A percentile compares a stretch with the other conserved stretches of the same genome.
These are phyloP conservation scores for Pseudachorutes palmiensis DNA, from an alignment of 1,140 invertebrate species.

Conservation along the genomic window DNA sequence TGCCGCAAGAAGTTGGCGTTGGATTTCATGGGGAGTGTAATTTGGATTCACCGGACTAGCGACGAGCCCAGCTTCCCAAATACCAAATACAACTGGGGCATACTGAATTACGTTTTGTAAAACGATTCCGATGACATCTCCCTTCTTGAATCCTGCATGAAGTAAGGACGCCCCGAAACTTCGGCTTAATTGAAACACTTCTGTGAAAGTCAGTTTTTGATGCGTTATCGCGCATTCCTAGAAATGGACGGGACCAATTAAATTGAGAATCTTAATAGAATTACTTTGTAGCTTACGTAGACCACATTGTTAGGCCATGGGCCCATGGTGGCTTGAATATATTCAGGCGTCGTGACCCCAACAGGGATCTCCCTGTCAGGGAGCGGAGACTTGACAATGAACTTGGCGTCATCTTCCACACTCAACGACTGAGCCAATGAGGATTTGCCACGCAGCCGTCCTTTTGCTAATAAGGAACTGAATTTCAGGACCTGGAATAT, in stretches of 20 bases:
- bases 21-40: conserved; percentile 51
- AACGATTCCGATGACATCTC: conserved; percentile 23
- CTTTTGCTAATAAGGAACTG: no score
- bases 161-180: conserved; percentile 16
- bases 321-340: not conserved
- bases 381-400: conserved; percentile 2
- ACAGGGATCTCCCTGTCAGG: not conserved
- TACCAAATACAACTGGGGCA: conserved; percentile 16
- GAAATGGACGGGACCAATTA: not conserved
- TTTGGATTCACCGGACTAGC: conserved; percentile 14
- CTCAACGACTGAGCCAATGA: not conserved
- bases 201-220: conserved; percentile 17
- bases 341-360: conserved; percentile 9
- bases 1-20: conserved; percentile 57
- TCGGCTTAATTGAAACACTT: conserved; percentile 15
- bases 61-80: conserved; percentile 24
- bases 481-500: no score
- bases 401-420: not conserved
- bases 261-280: not conserved
- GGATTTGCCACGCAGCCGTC: no score
- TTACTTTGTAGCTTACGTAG: conserved; percentile 1
- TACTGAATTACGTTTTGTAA: conserved; percentile 20
- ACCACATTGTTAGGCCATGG: not conserved
- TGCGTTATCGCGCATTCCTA: conserved; percentile 21
- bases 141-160: conserved; percentile 16